phyloP scores from a whole-genome alignment of 2,113 vertebrate species.

The Spea bombifrons region DNA sequence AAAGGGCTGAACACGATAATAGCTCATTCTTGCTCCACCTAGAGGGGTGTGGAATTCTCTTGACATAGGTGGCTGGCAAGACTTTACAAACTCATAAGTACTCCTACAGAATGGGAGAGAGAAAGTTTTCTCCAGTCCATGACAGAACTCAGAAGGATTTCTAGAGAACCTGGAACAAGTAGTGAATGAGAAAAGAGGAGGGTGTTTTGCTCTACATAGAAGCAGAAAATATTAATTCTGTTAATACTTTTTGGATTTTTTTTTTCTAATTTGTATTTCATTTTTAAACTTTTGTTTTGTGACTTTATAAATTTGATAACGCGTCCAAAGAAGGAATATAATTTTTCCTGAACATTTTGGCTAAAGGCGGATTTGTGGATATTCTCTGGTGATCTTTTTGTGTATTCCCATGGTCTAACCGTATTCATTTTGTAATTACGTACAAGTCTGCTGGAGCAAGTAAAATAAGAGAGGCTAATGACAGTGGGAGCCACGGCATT shows the following conservation, averaged over 20 bases:
- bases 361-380: background rate
- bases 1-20: background rate
- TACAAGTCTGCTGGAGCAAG: background rate
- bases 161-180: constrained; percentile 12
- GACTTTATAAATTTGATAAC: background rate
- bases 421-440: background rate
- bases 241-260: background rate
- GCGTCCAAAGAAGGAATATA: background rate
- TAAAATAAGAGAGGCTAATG: background rate
- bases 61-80: constrained; percentile 23
- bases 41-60: background rate
- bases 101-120: constrained; percentile 27
- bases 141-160: constrained; percentile 7
- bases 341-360: background rate
- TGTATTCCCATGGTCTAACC: background rate
- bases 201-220: background rate
- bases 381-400: background rate
- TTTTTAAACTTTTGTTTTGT: background rate
- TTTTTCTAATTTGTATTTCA: background rate
- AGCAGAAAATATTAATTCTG: background rate
- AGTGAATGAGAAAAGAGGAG: background rate
- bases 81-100: constrained; percentile 14
- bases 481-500: background rate
- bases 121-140: constrained; percentile 28
- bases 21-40: constrained; percentile 25